Conservation (phyloP, 2,888 invertebrate species). For the Nemoura dubitans region DNA sequence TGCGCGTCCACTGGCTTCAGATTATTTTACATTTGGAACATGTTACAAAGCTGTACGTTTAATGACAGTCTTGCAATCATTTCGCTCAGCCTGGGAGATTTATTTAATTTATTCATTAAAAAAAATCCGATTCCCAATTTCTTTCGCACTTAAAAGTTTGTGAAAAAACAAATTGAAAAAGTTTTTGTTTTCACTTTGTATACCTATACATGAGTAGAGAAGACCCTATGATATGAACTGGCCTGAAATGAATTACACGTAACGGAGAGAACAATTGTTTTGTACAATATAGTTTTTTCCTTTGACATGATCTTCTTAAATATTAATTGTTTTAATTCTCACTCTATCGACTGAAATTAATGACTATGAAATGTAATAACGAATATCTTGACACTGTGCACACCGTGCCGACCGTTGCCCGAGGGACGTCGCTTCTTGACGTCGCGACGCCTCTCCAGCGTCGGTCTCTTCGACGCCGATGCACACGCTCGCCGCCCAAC, state of each 20-base stretch:
- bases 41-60: conserved; percentile 3
- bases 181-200: neutral
- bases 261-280: conserved; percentile 36
- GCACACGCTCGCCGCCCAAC: neutral
- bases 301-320: neutral
- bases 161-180: conserved; percentile 30
- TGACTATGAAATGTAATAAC: conserved; percentile 22
- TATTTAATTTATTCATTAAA: conserved; percentile 41
- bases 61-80: conserved; percentile 1
- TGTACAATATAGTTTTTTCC: conserved; percentile 9
- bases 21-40: neutral
- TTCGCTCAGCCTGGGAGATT: conserved; percentile 4
- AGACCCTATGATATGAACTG: conserved; percentile 40
- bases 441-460: neutral
- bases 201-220: conserved; percentile 19
- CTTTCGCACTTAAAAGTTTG: conserved; percentile 35
- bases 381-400: conserved; percentile 16
- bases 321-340: conserved; percentile 2
- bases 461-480: neutral
- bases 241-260: conserved; percentile 25
- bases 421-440: neutral
- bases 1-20: neutral
- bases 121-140: conserved; percentile 29
- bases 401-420: neutral
- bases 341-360: conserved; percentile 16